These are phyloP conservation scores for Lochmaea capreae DNA, from an alignment of 2,888 invertebrate genomes.

Conservation along the genomic window DNA sequence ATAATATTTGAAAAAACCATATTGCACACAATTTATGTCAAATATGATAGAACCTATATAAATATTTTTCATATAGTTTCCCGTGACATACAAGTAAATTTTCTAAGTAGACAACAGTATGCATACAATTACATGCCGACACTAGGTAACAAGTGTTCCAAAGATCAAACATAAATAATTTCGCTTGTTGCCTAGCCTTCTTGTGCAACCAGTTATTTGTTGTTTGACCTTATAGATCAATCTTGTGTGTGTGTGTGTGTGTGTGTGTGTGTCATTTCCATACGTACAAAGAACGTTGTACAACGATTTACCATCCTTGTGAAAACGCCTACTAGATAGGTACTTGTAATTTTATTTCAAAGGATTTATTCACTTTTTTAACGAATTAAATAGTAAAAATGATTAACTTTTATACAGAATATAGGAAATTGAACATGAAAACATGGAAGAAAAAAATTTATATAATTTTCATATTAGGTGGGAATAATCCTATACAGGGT, in stretches of 20 bases:
- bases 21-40: too few species aligned
- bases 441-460: too few species aligned
- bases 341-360: neutral
- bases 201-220: constrained; percentile 20
- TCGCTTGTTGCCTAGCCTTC: constrained; percentile 21
- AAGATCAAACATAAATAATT: constrained; percentile 23
- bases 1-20: too few species aligned
- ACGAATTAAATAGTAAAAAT: too few species aligned
- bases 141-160: constrained; percentile 23
- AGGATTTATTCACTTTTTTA: too few species aligned
- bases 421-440: too few species aligned
- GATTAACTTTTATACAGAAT: too few species aligned
- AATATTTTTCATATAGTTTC: neutral
- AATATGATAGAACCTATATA: too few species aligned
- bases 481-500: too few species aligned
- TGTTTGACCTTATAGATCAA: constrained; percentile 24
- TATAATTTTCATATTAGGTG: too few species aligned
- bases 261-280: constrained; percentile 14
- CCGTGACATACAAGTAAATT: neutral
- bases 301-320: constrained; percentile 11
- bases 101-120: neutral
- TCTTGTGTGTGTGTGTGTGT: neutral
- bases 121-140: constrained; percentile 4
- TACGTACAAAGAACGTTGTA: constrained; percentile 10
- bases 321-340: neutral